phyloP scores from a whole-genome alignment of 2,888 invertebrate species.

The Melanargia galathea region DNA sequence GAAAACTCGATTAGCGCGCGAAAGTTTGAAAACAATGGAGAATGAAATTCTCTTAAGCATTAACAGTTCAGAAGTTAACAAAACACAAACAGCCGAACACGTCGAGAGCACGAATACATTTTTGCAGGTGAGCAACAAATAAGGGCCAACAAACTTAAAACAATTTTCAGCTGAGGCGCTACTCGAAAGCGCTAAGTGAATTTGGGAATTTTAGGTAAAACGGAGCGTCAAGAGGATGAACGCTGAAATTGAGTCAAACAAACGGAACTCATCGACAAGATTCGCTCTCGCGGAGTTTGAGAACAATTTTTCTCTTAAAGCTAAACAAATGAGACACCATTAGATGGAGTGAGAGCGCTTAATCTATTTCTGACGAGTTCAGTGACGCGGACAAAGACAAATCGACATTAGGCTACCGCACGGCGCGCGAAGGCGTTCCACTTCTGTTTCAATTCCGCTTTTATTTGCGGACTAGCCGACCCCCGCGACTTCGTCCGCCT shows the following conservation, averaged over 20 bases:
- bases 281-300: conserved; percentile 75
- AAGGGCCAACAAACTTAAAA: conserved; percentile 58
- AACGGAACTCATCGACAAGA: conserved; percentile 77
- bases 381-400: conserved; percentile 83
- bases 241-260: conserved; percentile 68
- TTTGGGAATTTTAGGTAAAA: conserved; percentile 60
- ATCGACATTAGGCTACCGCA: conserved; percentile 82
- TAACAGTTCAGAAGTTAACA: conserved; percentile 54
- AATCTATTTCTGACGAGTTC: conserved; percentile 83
- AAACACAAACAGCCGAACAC: conserved; percentile 52
- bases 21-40: conserved; percentile 45
- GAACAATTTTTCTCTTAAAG: conserved; percentile 81
- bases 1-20: conserved; percentile 42
- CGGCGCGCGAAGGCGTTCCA: conserved; percentile 77
- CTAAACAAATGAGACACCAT: conserved; percentile 82
- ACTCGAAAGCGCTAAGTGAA: conserved; percentile 70
- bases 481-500: no score
- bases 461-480: conserved; percentile 83
- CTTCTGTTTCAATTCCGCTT: conserved; percentile 83
- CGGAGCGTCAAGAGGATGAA: conserved; percentile 42
- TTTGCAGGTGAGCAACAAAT: conserved; percentile 64
- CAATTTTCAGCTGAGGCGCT: conserved; percentile 61
- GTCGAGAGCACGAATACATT: conserved; percentile 57
- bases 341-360: conserved; percentile 82
- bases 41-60: conserved; percentile 49